These are phyloP conservation scores for Turritopsis rubra DNA, from an alignment of 30 jellyfish, hydroid and myxozoan species.

Conservation along the genomic window DNA sequence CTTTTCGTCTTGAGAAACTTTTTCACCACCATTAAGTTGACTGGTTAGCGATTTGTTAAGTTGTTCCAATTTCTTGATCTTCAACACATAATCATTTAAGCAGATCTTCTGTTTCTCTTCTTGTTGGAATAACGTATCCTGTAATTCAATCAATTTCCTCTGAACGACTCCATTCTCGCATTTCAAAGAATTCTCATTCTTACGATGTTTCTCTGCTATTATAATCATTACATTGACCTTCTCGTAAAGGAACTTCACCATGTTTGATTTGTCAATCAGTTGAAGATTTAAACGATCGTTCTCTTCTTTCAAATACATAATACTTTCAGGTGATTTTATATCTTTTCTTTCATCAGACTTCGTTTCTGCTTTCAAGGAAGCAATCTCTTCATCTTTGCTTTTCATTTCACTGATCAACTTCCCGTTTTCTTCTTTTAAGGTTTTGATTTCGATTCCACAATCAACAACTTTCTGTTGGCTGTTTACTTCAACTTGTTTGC, in stretches of 20 bases:
- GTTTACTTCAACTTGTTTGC: neutral
- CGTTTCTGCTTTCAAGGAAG: neutral
- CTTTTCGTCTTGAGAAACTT: neutral
- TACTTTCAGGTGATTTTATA: neutral
- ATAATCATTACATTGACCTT: neutral
- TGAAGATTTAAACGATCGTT: neutral
- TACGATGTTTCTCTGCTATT: neutral
- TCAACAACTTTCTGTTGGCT: neutral
- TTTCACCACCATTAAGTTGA: neutral
- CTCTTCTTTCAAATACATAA: neutral
- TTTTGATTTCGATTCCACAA: neutral
- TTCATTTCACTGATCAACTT: neutral
- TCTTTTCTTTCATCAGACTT: neutral
- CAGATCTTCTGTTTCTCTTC: neutral
- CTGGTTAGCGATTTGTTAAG: neutral
- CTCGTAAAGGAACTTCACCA: neutral
- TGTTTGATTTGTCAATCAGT: neutral
- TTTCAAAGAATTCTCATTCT: neutral
- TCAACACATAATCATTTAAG: neutral
- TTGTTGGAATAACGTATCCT: neutral
- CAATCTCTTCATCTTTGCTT: neutral
- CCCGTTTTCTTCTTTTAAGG: neutral
- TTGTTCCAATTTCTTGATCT: neutral
- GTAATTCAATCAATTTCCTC: neutral
- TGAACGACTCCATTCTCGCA: neutral